These are phyloP conservation scores for Leptinotarsa juncta DNA, from an alignment of 2,888 invertebrate species.

Conservation along the genomic window DNA sequence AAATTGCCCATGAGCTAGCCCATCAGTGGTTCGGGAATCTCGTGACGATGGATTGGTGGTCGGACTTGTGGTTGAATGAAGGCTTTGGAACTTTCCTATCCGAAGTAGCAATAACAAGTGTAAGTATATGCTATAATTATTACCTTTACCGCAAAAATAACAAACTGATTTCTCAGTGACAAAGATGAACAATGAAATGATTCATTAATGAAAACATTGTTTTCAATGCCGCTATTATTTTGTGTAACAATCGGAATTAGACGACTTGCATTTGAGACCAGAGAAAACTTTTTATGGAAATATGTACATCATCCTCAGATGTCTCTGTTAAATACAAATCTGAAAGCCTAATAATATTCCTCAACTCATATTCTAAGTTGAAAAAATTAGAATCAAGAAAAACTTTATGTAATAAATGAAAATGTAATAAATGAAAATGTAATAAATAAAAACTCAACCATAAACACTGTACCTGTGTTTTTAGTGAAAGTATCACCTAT, in stretches of 20 bases:
- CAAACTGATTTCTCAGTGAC: background rate
- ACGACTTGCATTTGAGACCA: too few relatives aligned
- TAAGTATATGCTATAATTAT: constrained; percentile 56
- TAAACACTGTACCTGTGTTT: too few relatives aligned
- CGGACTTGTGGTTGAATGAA: constrained; percentile 78
- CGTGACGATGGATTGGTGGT: constrained; percentile 78
- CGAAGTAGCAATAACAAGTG: constrained; percentile 69
- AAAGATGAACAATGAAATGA: background rate
- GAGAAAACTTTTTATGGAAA: too few relatives aligned
- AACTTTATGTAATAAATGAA: too few relatives aligned
- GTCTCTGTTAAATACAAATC: too few relatives aligned
- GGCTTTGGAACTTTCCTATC: constrained; percentile 78
- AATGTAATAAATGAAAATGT: too few relatives aligned
- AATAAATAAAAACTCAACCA: too few relatives aligned
- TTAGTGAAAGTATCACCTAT: too few relatives aligned
- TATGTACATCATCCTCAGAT: too few relatives aligned
- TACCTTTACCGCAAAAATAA: background rate
- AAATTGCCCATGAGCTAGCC: constrained; percentile 76
- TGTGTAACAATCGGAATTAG: background rate
- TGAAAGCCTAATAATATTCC: too few relatives aligned
- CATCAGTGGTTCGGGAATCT: constrained; percentile 84
- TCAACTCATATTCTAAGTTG: too few relatives aligned
- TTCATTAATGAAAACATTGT: background rate
- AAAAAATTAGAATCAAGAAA: too few relatives aligned
- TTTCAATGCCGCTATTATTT: background rate